Conservation (phyloP, 1,140 invertebrate species). For the Heliconius congener region DNA sequence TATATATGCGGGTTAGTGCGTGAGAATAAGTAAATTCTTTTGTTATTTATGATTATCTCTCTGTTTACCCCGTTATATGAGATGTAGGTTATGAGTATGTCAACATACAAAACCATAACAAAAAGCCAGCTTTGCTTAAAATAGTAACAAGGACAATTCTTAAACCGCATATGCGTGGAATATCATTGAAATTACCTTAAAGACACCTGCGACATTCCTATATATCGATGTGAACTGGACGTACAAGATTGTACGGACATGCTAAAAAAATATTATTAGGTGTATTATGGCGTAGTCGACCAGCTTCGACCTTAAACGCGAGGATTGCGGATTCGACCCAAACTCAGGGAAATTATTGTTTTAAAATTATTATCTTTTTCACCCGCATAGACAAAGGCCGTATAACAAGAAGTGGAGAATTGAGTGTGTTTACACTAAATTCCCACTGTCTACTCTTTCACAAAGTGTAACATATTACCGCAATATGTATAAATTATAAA, state of each 20-base stretch:
- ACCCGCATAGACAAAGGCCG: neutral
- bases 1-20: too few relatives aligned
- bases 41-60: too few relatives aligned
- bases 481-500: too few relatives aligned
- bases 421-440: too few relatives aligned
- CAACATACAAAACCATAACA: neutral
- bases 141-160: neutral
- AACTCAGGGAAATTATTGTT: neutral
- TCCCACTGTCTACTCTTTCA: too few relatives aligned
- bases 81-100: too few relatives aligned
- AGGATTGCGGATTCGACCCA: neutral
- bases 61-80: too few relatives aligned
- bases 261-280: neutral
- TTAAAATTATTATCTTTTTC: neutral
- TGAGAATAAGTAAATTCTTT: too few relatives aligned
- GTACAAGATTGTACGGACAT: neutral
- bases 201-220: conserved; percentile 8
- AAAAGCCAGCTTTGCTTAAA: neutral
- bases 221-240: neutral
- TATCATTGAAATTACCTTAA: neutral
- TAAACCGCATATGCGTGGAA: neutral
- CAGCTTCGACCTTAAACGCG: neutral
- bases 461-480: neutral
- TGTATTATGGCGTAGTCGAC: neutral
- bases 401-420: too few relatives aligned